These are phyloP conservation scores for Cotesia congregata DNA, from an alignment of 2,888 invertebrate species.

Conservation along the genomic window DNA sequence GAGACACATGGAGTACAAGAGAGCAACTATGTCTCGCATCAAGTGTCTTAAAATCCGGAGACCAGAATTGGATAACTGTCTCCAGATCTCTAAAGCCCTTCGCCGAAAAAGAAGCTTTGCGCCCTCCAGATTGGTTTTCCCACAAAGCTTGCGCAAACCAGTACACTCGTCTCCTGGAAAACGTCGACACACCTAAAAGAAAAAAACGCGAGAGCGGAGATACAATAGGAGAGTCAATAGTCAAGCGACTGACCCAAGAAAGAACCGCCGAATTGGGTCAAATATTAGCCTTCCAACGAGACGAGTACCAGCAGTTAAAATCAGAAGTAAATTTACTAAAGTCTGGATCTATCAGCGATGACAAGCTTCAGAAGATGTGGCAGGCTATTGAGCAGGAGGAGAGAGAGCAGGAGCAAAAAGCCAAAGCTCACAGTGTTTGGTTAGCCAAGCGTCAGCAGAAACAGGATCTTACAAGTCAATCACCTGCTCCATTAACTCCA, in stretches of 20 bases:
- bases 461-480: slow-evolving; percentile 55
- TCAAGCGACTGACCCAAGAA: slow-evolving; percentile 83
- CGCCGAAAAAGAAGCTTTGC: slow-evolving; percentile 76
- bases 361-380: slow-evolving; percentile 82
- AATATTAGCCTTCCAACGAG: slow-evolving; percentile 79
- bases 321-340: slow-evolving; percentile 74
- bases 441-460: slow-evolving; percentile 63
- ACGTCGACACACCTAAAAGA: slow-evolving; percentile 87
- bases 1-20: slow-evolving; percentile 88
- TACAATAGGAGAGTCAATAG: slow-evolving; percentile 84
- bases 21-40: slow-evolving; percentile 90
- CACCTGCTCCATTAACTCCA: slow-evolving; percentile 40
- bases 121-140: slow-evolving; percentile 90
- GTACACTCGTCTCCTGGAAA: slow-evolving; percentile 85
- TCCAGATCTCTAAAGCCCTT: slow-evolving; percentile 84
- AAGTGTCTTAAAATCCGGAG: slow-evolving; percentile 86
- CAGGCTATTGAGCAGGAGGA: slow-evolving; percentile 81
- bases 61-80: slow-evolving; percentile 94
- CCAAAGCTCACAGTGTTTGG: slow-evolving; percentile 70
- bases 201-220: slow-evolving; percentile 83
- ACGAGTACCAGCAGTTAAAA: slow-evolving; percentile 81
- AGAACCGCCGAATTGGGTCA: slow-evolving; percentile 83
- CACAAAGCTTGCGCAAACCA: slow-evolving; percentile 92
- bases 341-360: slow-evolving; percentile 77
- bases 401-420: slow-evolving; percentile 79